Percentiles rank a stretch among this genome's conserved stretches.
Evolutionary conservation across 2,113 vertebrate species (phyloP).

Genomic region (Rhinogobius similis): DNA sequence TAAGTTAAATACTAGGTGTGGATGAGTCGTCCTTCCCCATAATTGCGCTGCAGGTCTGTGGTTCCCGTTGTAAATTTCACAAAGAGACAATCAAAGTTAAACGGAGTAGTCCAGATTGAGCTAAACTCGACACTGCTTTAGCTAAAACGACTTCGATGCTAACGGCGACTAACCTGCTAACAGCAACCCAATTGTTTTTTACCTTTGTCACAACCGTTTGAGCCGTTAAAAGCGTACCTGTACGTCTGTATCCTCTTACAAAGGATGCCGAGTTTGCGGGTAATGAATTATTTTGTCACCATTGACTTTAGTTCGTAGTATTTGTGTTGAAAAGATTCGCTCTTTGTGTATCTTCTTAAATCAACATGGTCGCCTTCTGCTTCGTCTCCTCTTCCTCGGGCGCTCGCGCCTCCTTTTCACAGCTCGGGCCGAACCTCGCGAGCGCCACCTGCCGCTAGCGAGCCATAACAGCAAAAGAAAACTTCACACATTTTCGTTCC

Average conservation of each 20-base stretch:
- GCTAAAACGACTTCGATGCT: conserved; percentile 43
- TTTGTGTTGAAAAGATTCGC: conserved; percentile 63
- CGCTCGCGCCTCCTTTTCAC: conserved; percentile 42
- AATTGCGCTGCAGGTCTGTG: too few species aligned
- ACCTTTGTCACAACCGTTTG: background rate
- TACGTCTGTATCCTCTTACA: conserved; percentile 24
- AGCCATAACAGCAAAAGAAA: too few species aligned
- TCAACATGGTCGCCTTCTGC: conserved; percentile 77
- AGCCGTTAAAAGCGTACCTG: conserved; percentile 43
- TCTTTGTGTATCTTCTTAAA: conserved; percentile 80
- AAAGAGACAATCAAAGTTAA: rapidly evolving
- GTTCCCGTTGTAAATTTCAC: rapidly evolving
- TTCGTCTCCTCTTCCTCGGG: conserved; percentile 57
- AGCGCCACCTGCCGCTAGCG: conserved; percentile 35
- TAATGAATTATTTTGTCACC: conserved; percentile 13
- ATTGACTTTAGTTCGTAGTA: conserved; percentile 26
- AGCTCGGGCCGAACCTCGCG: background rate
- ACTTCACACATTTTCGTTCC: too few species aligned
- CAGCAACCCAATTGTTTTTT: conserved; percentile 26
- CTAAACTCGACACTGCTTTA: conserved; percentile 40
- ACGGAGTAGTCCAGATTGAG: background rate
- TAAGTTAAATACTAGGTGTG: background rate
- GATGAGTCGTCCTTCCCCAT: background rate
- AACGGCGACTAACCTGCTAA: conserved; percentile 51
- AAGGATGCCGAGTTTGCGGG: conserved; percentile 15